Evolutionary conservation across 2,113 vertebrate species (phyloP).

Genomic region (Uropsilus gracilis): DNA sequence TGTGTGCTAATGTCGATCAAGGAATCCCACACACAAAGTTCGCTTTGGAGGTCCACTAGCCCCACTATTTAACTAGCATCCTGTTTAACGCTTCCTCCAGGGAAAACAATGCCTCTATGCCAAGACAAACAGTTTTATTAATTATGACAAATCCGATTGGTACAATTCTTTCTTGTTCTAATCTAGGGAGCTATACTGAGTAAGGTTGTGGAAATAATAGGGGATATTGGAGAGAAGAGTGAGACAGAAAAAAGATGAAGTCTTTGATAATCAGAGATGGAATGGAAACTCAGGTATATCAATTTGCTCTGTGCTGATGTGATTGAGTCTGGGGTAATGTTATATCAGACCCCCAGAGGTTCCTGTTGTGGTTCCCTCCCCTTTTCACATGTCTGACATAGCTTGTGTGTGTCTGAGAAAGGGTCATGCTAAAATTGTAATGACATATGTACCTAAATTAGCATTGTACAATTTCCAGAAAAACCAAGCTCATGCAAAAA

Average conservation of each 20-base stretch:
- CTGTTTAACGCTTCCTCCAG: neutral
- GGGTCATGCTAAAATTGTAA: slow-evolving; percentile 27
- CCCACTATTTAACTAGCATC: neutral
- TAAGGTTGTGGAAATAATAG: neutral
- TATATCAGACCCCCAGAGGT: neutral
- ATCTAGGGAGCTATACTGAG: neutral
- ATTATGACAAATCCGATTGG: neutral
- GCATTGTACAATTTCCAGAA: neutral
- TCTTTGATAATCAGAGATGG: neutral
- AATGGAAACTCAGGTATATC: neutral
- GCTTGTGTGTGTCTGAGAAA: neutral
- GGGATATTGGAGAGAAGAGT: neutral
- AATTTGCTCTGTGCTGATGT: too few relatives aligned
- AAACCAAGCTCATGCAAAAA: neutral
- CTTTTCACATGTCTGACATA: neutral
- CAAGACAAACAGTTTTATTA: neutral
- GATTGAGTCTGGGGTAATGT: too few relatives aligned
- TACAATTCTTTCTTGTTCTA: neutral
- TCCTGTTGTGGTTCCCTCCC: neutral
- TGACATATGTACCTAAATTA: slow-evolving; percentile 54
- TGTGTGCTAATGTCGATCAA: neutral
- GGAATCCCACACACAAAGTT: neutral
- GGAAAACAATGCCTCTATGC: neutral
- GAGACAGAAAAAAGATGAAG: neutral
- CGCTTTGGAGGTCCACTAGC: neutral